Base-by-base conservation (phyloP, 2,888 invertebrate species). In the Graphium colonna region DNA sequence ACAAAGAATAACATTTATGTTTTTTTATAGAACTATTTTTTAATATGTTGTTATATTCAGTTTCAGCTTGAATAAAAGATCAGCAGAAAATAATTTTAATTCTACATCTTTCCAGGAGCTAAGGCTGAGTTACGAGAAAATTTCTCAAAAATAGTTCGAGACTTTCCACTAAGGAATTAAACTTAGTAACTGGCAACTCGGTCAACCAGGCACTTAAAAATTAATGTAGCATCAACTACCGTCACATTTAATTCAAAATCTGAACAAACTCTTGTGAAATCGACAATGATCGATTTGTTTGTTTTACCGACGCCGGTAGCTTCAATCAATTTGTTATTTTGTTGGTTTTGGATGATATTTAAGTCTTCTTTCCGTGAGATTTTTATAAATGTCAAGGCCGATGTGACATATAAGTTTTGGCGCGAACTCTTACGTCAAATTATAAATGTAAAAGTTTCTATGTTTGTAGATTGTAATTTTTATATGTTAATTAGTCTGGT, bases 241-340 rank as follows among this genome's bases (percentile, higher is more conserved):
- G 17, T 5, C 10, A 43, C 21, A 8, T 13, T 33, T 45, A 28
- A 28, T 18, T 15, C 9, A 40, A 39, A 17, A 45, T 28, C 9
- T 17, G 31, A 18, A 44, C 38, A 45, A 31, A 18, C 17, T 45
- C 13, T 46, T 48, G 31, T 17, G 31, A 52, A 52, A 47, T 52
- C 52, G 41, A 31, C 46, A 52, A 42, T 26, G 42, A 21, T 21
- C 40, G 12, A 52, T 52, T 26, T 33, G 31, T 45, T 51, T 47
- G 42, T 18, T 47, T 46, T 36, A 15, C 46, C 39, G 13, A 17
- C 18, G 31, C 39, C 28, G 17, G 45, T n/a, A 38, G 18, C 45
- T 31, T 31, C 28, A 7, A 38, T 41, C 33, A n/a, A 21, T 13
- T 39, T 45, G 45, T 41, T 45, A 45, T 45, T 40, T 51, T 52